Base-by-base conservation (phyloP, 2,797 vertebrate species). In the Balearica regulorum region DNA sequence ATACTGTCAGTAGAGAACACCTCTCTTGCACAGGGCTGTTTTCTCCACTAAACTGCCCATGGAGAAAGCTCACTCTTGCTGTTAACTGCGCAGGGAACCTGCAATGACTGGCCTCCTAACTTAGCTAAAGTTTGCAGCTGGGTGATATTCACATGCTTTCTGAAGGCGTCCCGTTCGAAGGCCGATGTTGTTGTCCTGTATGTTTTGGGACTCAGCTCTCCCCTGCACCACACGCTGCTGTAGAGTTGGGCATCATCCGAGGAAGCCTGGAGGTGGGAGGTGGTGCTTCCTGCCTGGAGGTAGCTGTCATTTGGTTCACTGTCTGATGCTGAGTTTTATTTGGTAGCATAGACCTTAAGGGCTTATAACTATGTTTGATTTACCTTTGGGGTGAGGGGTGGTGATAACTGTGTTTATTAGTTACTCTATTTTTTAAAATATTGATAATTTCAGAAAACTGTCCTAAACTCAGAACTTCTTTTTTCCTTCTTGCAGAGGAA, bases 401-500 rank as follows among this genome's bases (percentile, higher is more conserved):
- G 22, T 57, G 64, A 35, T 46, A 70, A 29, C 24, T 21, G 20
- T 75, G 1, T 0, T 46, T 75, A 55, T 72, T 60, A 78, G 26
- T 55, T 68, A 48, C 13, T 73, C 9, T 0, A 5, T 54, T 69
- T 66, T 58, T 29, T 2, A 0, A 69, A 69, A 46, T 48, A 71
- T 1, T 44, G 9, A 8, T 81, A 0, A 28, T 64, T 91, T 71
- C 61, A 66, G 72, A 60, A 78, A 83, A 71, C 17, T 54, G 7
- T 24, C 26, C 12, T 37, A 61, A 91, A 91, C 10, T 61, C 49
- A 11, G 35, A 77, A 83, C 53, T 33, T 18, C 19, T 76, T 66
- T 17, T 89, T 82, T 89, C n/a, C 20, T 12, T 71, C 53, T 84
- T 90, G 35, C 92, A 97, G 97, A 89, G 16, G 97, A 97, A 54